Evolutionary conservation across 2,113 vertebrate species (phyloP).

Genomic region (Corythornis vintsioides): DNA sequence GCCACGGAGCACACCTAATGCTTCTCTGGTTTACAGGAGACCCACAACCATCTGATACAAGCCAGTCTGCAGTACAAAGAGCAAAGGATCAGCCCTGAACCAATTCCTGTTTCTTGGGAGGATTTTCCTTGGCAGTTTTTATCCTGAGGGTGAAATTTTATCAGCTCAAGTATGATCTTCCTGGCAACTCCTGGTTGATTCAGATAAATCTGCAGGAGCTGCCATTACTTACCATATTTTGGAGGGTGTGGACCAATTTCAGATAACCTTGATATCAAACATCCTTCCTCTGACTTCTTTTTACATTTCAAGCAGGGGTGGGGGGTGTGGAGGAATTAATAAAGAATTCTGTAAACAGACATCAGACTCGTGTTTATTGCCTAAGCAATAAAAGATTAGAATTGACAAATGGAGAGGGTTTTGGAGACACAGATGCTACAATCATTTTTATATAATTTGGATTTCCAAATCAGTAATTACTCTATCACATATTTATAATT

Average conservation of each 20-base stretch:
- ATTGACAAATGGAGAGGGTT: conserved; percentile 71
- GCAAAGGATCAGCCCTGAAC: background rate
- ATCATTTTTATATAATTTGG: conserved; percentile 74
- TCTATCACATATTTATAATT: conserved; percentile 74
- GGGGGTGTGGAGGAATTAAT: background rate
- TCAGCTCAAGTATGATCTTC: background rate
- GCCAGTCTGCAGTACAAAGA: background rate
- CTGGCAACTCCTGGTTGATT: background rate
- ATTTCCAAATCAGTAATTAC: conserved; percentile 75
- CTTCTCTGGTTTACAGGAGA: background rate
- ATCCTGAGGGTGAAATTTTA: background rate
- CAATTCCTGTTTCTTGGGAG: background rate
- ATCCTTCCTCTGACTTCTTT: background rate
- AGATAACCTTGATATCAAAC: background rate
- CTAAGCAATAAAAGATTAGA: conserved; percentile 63
- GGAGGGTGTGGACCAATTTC: background rate
- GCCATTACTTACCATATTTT: background rate
- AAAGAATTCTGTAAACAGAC: conserved; percentile 25
- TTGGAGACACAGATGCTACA: conserved; percentile 72
- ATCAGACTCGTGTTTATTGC: conserved; percentile 59
- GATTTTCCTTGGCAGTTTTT: background rate
- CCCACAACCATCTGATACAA: background rate
- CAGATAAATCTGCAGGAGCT: background rate
- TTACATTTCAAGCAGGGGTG: background rate
- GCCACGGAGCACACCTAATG: background rate